Base-by-base conservation (phyloP, 2,888 invertebrate species). In the Tuberolachnus salignus region DNA sequence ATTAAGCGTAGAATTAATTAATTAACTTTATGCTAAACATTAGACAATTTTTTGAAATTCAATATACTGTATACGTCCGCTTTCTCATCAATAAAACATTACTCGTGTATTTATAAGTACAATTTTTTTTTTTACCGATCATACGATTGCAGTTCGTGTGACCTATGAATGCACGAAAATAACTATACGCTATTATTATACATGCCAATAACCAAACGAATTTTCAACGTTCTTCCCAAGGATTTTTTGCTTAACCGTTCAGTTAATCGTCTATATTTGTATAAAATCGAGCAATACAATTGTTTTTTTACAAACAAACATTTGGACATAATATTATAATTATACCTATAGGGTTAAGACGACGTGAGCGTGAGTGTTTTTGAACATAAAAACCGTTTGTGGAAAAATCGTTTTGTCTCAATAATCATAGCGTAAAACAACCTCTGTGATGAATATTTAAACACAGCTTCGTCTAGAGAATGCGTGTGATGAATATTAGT, bases 41-140 rank as follows among this genome's bases (percentile, higher is more conserved):
- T 9, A 19, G 53, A 1, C 53, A 0, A n/a, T 19, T 8, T 14
- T 4, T 64, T 13, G 42, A 21, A 19, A 11, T 53, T 16, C 16
- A n/a, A 26, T 51, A n/a, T 51, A 46, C 49, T 16, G 1, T 1
- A 46, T n/a, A 59, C 13, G n/a, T 26, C 46, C 46, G 9, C 26
- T 46, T 23, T 21, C 46, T 71, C 59, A 46, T 71, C 26, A 59
- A 46, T 46, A 46, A 71, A 71, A 49, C 71, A 59, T 59, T 34
- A 34, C 6, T 34, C 34, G 6, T 4, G 3, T 34, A 4, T 34
- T 34, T 34, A 34, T 34, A 34, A 34, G 34, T 34, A n/a, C n/a
- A n/a, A n/a, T n/a, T n/a, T n/a, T n/a, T n/a, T n/a, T 57, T 53
- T 23, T 46, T 23, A n/a, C 14, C 11, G 10, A 59, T 10, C 44